Evolutionary conservation across 2,797 vertebrate species (phyloP), one percentile per base, ranked within the genome.

Genomic region (Molossus molossus): DNA sequence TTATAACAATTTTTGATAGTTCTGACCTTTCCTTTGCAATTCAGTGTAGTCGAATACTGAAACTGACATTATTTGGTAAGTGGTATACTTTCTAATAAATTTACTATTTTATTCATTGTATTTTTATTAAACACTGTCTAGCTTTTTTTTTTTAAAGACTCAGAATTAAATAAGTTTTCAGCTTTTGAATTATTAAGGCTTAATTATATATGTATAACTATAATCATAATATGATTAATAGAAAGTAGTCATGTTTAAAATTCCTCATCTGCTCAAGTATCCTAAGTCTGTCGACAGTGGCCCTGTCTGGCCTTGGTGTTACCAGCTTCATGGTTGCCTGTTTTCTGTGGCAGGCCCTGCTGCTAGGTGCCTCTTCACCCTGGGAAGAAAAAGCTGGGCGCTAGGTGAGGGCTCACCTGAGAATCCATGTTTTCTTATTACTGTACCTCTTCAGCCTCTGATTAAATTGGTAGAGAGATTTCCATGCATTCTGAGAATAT

Each of bases 11-110:
- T 98, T 99, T 99, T 97, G 99, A 99, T 99, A 99, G 99, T 98
- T 99, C 99, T 90, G 99, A 99, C 98, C 99, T 99, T 97, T 99
- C 99, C 95, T 99, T 99, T 97, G 99, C 99, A 91, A 99, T 99
- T 98, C 99, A 99, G 1, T 99, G 99, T 98, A 99, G 99, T 99
- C 99, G 99, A 98, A 99, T 99, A 99, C 99, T 99, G 97, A 99
- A 99, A 97, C 98, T 99, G 97, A 99, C 99, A 75, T 98, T 99
- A 96, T 99, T 99, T 98, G 99, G 99, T 99, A 99, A 99, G 99
- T 97, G 83, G n/a, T 94, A 82, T 37, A 96, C 82, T 15, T 97
- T 83, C 72, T 94, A 25, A 75, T 90, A 45, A 15, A 67, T 72
- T 87, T 57, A 45, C 0, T 96, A 5, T 65, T 62, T 91, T 37